Evolutionary conservation across 2,888 invertebrate genomes (phyloP).

Genomic region (Brachypalpus laphriformis): DNA sequence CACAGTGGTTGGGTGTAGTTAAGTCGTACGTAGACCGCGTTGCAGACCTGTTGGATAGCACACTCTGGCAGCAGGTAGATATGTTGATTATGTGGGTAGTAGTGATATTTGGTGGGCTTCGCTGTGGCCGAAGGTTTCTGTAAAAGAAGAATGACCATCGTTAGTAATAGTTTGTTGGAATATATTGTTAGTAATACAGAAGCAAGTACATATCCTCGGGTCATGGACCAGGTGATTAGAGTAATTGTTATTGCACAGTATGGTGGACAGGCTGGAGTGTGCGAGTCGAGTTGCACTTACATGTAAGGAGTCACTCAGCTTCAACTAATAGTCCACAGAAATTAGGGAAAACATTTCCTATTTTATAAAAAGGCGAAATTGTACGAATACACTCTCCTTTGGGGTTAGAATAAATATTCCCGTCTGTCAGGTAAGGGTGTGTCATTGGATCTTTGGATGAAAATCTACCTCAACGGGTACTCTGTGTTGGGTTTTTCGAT

Average conservation of each 20-base stretch:
- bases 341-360: too few relatives aligned
- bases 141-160: slow-evolving; percentile 78
- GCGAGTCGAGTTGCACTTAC: neutral
- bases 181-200: slow-evolving; percentile 40
- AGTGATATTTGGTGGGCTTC: slow-evolving; percentile 96
- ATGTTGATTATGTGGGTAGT: slow-evolving; percentile 96
- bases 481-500: too few relatives aligned
- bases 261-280: slow-evolving; percentile 8
- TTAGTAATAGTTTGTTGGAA: slow-evolving; percentile 40
- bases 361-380: too few relatives aligned
- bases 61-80: slow-evolving; percentile 96
- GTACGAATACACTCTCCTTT: too few relatives aligned
- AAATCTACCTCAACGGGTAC: too few relatives aligned
- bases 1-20: slow-evolving; percentile 97
- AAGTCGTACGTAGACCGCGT: slow-evolving; percentile 94
- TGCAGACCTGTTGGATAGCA: slow-evolving; percentile 96
- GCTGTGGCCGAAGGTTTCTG: slow-evolving; percentile 90
- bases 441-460: too few relatives aligned
- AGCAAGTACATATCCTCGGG: slow-evolving; percentile 34
- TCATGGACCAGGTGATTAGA: slow-evolving; percentile 29
- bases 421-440: too few relatives aligned
- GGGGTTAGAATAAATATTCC: too few relatives aligned
- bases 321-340: too few relatives aligned
- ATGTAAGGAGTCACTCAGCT: too few relatives aligned
- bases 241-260: slow-evolving; percentile 27